phyloP scores from a whole-genome alignment of 2,113 vertebrate species.

The Triplophysa rosa region DNA sequence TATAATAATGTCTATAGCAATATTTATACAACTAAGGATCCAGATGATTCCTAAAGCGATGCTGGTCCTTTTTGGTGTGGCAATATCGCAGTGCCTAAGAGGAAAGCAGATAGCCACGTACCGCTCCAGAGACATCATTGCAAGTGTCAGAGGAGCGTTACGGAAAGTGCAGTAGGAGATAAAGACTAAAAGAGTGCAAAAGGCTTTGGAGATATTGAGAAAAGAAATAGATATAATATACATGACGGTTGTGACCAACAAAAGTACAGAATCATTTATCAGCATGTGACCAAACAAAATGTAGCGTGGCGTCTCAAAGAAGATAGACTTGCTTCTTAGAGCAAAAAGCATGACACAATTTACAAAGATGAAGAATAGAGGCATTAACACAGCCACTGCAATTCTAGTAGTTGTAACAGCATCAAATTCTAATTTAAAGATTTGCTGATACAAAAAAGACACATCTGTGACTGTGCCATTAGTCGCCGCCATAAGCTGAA shows the following conservation, averaged over 20 bases:
- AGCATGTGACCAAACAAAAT: constrained; percentile 56
- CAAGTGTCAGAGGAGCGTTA: constrained; percentile 62
- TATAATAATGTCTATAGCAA: constrained; percentile 43
- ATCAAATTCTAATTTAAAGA: constrained; percentile 15
- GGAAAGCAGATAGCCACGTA: constrained; percentile 68
- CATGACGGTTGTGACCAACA: constrained; percentile 34
- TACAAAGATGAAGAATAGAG: constrained; percentile 46
- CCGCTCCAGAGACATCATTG: constrained; percentile 68
- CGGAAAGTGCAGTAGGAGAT: constrained; percentile 9
- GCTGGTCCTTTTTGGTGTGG: constrained; percentile 59
- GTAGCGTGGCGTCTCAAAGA: constrained; percentile 43
- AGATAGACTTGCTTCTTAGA: constrained; percentile 33
- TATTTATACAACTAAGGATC: constrained; percentile 45
- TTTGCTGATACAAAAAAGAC: constrained; percentile 8
- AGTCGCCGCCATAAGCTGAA: constrained; percentile 14
- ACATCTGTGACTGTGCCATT: constrained; percentile 7
- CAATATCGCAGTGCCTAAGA: constrained; percentile 60
- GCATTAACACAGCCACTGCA: constrained; percentile 21
- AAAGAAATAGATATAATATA: constrained; percentile 28
- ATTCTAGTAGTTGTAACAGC: constrained; percentile 5
- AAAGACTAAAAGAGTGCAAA: constrained; percentile 40
- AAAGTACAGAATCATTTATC: constrained; percentile 47
- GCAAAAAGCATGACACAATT: constrained; percentile 48
- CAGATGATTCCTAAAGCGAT: constrained; percentile 55
- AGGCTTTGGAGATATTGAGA: not conserved